Evolutionary conservation across 2,888 invertebrate genomes (phyloP).

Genomic region (Ochropleura leucogaster): DNA sequence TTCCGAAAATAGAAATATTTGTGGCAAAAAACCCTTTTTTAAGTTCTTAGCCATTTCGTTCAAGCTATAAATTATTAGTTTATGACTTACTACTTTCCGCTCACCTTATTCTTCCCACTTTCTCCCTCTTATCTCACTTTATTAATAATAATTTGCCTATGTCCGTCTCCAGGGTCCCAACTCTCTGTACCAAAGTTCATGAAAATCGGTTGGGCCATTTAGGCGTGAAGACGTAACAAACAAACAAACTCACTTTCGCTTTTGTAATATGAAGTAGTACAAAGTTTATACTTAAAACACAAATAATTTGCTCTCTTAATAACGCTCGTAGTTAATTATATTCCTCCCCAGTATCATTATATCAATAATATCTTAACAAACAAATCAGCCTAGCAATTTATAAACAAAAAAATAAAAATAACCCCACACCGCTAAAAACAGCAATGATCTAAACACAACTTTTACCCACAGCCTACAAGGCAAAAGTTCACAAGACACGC

Average conservation of each 20-base stretch:
- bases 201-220: no score
- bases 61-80: not conserved
- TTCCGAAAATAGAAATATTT: not conserved
- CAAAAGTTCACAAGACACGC: conserved; percentile 33
- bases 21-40: conserved; percentile 20
- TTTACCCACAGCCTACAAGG: conserved; percentile 24
- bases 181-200: no score
- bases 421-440: not conserved
- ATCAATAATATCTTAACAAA: not conserved
- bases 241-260: no score
- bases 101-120: no score
- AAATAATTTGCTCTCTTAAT: no score
- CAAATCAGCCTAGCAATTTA: not conserved
- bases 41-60: not conserved
- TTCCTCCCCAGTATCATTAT: not conserved
- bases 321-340: not conserved
- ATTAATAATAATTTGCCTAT: no score
- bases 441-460: conserved; percentile 24
- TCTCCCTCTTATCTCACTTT: no score
- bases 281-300: not conserved
- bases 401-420: not conserved
- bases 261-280: no score
- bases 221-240: no score
- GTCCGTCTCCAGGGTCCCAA: no score
- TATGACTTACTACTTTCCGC: no score